These are phyloP conservation scores for Nipponia nippon DNA, from an alignment of 2,113 vertebrate species.

Conservation along the genomic window DNA sequence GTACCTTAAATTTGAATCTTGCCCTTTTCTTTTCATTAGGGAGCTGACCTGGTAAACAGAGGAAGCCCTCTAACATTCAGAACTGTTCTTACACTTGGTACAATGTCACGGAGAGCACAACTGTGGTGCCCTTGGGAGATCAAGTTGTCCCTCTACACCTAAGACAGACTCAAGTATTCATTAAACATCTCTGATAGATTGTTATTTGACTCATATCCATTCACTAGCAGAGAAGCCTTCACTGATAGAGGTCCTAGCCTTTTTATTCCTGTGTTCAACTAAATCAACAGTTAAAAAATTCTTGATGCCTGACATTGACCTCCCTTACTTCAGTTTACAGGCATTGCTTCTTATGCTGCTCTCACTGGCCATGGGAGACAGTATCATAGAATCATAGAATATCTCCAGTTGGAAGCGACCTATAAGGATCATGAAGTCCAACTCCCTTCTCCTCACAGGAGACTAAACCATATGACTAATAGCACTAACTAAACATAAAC, in stretches of 20 bases:
- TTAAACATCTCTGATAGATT: background rate
- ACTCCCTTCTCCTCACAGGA: background rate
- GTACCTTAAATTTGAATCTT: background rate
- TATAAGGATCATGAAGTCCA: background rate
- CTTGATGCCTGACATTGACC: background rate
- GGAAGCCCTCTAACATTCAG: background rate
- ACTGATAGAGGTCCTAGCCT: background rate
- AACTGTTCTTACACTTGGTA: background rate
- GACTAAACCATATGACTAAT: background rate
- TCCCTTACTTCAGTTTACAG: background rate
- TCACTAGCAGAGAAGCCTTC: background rate
- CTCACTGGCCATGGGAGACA: background rate
- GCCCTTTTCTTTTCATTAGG: background rate
- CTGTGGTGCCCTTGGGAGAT: background rate
- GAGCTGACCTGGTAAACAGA: background rate
- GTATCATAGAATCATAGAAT: background rate
- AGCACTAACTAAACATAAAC: too few species aligned
- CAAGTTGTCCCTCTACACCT: background rate
- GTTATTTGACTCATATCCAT: background rate
- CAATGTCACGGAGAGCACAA: rapidly evolving
- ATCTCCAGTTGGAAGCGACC: background rate
- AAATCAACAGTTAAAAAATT: background rate
- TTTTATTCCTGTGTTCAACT: background rate
- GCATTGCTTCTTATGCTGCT: background rate
- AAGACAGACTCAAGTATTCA: background rate